Evolutionary conservation across 1,140 invertebrate species (phyloP).

Genomic region (Cyclargus thomasi): DNA sequence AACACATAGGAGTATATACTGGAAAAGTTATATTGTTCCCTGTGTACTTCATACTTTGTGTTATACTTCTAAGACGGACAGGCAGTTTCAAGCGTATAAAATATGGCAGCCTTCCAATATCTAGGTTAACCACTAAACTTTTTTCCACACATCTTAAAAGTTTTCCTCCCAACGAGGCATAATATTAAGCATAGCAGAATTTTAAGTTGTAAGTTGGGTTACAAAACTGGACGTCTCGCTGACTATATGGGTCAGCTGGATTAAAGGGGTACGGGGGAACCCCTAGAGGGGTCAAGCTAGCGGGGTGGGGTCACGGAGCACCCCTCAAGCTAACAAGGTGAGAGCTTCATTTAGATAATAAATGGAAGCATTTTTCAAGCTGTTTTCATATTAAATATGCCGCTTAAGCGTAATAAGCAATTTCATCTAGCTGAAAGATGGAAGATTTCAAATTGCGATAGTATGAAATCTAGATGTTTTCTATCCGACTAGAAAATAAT

Average conservation of each 20-base stretch:
- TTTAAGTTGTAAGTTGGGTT: neutral
- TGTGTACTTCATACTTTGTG: too few species aligned
- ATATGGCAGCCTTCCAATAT: too few species aligned
- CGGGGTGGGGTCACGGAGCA: neutral
- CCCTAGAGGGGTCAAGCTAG: neutral
- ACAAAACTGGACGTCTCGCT: neutral
- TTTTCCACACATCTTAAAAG: too few species aligned
- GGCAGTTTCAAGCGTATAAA: too few species aligned
- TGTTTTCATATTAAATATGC: slow-evolving; percentile 1
- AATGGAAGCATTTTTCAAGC: neutral
- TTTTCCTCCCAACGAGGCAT: neutral
- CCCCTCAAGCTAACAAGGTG: neutral
- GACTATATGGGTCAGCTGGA: neutral
- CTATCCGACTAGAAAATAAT: too few species aligned
- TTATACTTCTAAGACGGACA: too few species aligned
- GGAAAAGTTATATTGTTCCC: too few species aligned
- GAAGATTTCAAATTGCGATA: too few species aligned
- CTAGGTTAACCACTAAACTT: too few species aligned
- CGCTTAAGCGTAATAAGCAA: neutral
- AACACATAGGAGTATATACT: too few species aligned
- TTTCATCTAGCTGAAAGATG: too few species aligned
- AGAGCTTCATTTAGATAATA: neutral
- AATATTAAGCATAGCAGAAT: neutral
- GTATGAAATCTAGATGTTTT: too few species aligned
- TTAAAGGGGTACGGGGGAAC: neutral